A percentile compares a stretch with the other conserved stretches of the same genome.
phyloP scores from a whole-genome alignment of 2,888 invertebrate species.

The Gonocerus acuteangulatus region DNA sequence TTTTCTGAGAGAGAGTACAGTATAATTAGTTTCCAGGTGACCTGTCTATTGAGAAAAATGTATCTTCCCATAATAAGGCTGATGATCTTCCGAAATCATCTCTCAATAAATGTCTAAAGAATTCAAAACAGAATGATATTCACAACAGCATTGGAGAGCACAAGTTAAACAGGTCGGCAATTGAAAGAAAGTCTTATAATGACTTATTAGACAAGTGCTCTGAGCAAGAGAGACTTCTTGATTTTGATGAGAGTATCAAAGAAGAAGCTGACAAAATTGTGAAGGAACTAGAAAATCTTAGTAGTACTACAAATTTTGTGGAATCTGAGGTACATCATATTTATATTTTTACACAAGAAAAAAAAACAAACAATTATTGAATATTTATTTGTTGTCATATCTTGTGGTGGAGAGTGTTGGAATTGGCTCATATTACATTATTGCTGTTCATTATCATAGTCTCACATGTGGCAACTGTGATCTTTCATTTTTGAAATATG shows the following conservation, averaged over 20 bases:
- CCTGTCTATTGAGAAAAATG: constrained; percentile 7
- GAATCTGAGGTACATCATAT: too few relatives aligned
- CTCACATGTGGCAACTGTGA: not conserved
- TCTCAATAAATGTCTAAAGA: not conserved
- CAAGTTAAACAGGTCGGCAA: not conserved
- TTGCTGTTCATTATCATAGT: not conserved
- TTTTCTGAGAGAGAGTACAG: too few relatives aligned
- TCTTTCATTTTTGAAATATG: too few relatives aligned
- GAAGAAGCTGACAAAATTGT: constrained; percentile 22
- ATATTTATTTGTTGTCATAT: too few relatives aligned
- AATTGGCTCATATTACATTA: too few relatives aligned
- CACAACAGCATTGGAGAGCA: too few relatives aligned
- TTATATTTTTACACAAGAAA: too few relatives aligned
- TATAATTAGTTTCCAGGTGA: constrained; percentile 17
- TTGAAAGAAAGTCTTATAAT: constrained; percentile 11
- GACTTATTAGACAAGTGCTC: constrained; percentile 17
- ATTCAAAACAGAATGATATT: not conserved
- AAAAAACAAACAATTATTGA: too few relatives aligned
- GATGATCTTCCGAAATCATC: not conserved
- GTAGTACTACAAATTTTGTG: too few relatives aligned
- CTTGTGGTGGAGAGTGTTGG: too few relatives aligned
- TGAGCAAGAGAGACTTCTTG: constrained; percentile 20
- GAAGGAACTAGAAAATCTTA: constrained; percentile 4
- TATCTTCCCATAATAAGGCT: not conserved
- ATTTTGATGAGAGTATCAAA: constrained; percentile 15